Evolutionary conservation across 1,140 invertebrate genomes (phyloP).

Genomic region (Globodera ellingtonae): DNA sequence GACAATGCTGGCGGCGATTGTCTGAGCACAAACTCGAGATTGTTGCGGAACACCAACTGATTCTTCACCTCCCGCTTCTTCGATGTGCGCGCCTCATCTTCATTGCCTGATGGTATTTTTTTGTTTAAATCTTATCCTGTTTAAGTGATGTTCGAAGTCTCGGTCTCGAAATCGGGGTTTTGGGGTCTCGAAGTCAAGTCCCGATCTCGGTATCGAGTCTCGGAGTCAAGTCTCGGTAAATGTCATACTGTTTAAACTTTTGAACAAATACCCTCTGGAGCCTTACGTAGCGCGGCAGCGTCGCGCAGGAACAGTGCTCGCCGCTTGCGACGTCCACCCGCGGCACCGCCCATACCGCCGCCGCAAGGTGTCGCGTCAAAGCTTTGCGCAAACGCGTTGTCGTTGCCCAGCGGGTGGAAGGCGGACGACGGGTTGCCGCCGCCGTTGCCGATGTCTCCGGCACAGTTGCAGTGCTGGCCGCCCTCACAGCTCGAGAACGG

Average conservation of each 20-base stretch:
- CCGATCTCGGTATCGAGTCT: too few relatives aligned
- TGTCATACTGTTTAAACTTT: too few relatives aligned
- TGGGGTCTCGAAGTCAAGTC: too few relatives aligned
- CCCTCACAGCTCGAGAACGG: background rate
- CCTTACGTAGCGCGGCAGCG: background rate
- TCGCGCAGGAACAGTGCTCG: background rate
- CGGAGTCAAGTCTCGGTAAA: too few relatives aligned
- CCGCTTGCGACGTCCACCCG: background rate
- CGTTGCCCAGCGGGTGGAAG: background rate
- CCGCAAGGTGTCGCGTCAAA: constrained; percentile 6
- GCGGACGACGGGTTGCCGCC: background rate
- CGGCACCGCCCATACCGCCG: background rate
- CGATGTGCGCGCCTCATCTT: background rate
- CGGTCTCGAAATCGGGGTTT: too few relatives aligned
- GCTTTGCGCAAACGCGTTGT: constrained; percentile 2
- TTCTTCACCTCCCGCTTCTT: constrained; percentile 21
- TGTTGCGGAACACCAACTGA: constrained; percentile 27
- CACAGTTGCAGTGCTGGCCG: constrained; percentile 6
- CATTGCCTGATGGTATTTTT: too few relatives aligned
- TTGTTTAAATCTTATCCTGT: too few relatives aligned
- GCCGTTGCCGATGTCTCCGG: background rate
- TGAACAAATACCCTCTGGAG: background rate
- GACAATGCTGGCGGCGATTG: constrained; percentile 11
- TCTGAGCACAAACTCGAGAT: constrained; percentile 29
- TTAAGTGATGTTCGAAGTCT: too few relatives aligned